Base-by-base conservation (phyloP, 2,888 invertebrate species). In the Dryocosmus kuriphilus region DNA sequence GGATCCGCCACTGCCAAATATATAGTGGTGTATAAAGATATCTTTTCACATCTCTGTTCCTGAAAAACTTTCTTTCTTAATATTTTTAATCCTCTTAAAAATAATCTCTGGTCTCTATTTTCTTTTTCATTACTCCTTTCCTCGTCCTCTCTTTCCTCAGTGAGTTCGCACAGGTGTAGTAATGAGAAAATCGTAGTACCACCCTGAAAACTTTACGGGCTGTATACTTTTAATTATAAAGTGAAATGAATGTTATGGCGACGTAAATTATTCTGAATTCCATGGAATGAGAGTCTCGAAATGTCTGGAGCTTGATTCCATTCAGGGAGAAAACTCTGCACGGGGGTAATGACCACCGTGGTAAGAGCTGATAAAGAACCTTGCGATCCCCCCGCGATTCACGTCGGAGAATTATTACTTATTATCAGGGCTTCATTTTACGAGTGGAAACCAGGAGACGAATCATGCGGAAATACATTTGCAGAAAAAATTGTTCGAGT, bases 211-310 rank as follows among this genome's bases (percentile, higher is more conserved):
- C n/a, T 51, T 51, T 51, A 71, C 51, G 27, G 30, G n/a, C 27
- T 51, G 51, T 71, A 51, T 30, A 71, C 30, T 30, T 51, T 71
- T 71, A 71, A 71, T 71, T 71, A 71, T 51, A 71, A 71, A 71
- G 46, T 30, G 51, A 30, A 51, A 71, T 71, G 32, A 32, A 71
- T 71, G 51, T 51, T 51, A 71, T 32, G 51, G 30, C 51, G 30
- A 71, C n/a, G 51, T 71, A 71, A 71, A 71, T 71, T 71, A 71
- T 71, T 71, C 71, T 71, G 71, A 71, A 71, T 71, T 51, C 71
- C 71, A 71, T 71, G 51, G 71, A 71, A 71, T 30, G 51, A 51
- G 71, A 51, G 30, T 51, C 51, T 71, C 71, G 51, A 71, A 71
- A 71, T 71, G 71, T 71, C 71, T 71, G 41, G 51, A 71, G 71